phyloP scores from a whole-genome alignment of 2,888 invertebrate species.

The Lamellibrachia columna region DNA sequence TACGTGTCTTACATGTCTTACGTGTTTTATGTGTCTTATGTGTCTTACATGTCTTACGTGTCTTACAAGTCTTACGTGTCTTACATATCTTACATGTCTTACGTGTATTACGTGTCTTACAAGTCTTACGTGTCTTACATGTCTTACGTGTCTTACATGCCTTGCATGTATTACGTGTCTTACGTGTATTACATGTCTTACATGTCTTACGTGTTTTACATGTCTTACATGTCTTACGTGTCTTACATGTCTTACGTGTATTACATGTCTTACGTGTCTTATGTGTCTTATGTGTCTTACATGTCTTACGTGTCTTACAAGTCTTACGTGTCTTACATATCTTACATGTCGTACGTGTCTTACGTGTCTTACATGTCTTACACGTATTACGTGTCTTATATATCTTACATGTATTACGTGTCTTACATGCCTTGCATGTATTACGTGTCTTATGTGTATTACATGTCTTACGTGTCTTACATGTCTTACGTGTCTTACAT shows the following conservation, averaged over 20 bases:
- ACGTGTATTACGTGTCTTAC: not conserved
- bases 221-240: not conserved
- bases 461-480: not conserved
- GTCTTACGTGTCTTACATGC: not conserved
- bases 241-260: not conserved
- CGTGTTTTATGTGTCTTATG: not conserved
- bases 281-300: not conserved
- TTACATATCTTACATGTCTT: not conserved
- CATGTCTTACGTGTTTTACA: not conserved
- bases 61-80: slow-evolving; percentile 8
- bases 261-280: not conserved
- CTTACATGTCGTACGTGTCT: not conserved
- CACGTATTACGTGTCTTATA: too few species aligned
- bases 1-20: too few species aligned
- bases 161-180: not conserved
- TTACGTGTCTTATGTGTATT: not conserved
- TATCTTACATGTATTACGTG: not conserved
- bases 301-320: not conserved
- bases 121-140: not conserved
- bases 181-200: not conserved
- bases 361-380: too few species aligned
- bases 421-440: not conserved
- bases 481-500: slow-evolving; percentile 17
- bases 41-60: not conserved
- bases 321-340: not conserved